phyloP scores from a whole-genome alignment of 2,113 vertebrate genomes.

The Ellobius talpinus region DNA sequence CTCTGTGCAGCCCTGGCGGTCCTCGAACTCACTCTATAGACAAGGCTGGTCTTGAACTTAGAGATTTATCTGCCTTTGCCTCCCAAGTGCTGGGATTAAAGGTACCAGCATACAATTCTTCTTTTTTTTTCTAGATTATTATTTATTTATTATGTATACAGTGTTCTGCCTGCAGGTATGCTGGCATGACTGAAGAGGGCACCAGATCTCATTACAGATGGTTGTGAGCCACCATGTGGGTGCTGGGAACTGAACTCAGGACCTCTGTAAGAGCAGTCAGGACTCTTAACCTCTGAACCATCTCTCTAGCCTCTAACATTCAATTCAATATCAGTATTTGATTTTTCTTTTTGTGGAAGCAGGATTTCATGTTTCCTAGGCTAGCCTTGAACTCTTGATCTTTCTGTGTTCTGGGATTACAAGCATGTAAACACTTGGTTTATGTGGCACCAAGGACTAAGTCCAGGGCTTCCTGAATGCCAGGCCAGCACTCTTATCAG shows the following conservation, averaged over 20 bases:
- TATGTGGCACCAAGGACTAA: background rate
- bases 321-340: background rate
- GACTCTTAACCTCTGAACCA: background rate
- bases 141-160: background rate
- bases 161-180: background rate
- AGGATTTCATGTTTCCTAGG: background rate
- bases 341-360: background rate
- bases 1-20: background rate
- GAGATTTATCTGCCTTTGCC: background rate
- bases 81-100: background rate
- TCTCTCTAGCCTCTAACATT: background rate
- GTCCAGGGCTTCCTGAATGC: background rate
- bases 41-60: background rate
- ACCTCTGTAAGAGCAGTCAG: no score
- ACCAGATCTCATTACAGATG: background rate
- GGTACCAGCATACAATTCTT: background rate
- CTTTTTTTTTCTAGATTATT: background rate
- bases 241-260: background rate
- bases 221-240: background rate
- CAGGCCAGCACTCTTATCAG: background rate
- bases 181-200: background rate
- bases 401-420: background rate
- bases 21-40: background rate
- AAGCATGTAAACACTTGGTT: background rate
- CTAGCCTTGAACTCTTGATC: background rate